Base-by-base conservation (phyloP, 2,888 invertebrate species). In the Leptinotarsa peninsularis region DNA sequence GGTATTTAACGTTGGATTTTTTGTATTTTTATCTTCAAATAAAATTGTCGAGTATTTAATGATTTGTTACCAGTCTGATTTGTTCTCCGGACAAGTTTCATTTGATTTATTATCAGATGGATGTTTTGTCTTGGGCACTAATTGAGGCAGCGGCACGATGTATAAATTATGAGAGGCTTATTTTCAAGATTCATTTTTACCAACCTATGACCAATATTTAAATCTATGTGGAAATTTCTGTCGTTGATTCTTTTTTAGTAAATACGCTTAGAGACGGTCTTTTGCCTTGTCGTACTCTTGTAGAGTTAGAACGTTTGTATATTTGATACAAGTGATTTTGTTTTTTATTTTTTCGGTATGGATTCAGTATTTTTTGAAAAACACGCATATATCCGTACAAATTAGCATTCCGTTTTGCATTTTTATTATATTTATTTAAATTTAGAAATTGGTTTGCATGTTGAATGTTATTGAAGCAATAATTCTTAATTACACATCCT, bases 381-480 rank as follows among this genome's bases (percentile, higher is more conserved):
- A 79, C 82, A 80, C 83, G 81, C 82, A 81, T 82, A 73, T 78
- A 71, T 81, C 82, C 82, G 83, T 84, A 85, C 83, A 84, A 83
- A 80, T 81, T 82, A 78, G 83, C 84, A 84, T 84, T 84, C 84
- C 84, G 82, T 80, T 78, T 78, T 77, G 76, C 78, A 76, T 79
- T 81, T 77, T 80, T 79, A 74, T 78, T 76, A 78, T 69, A 67
- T 71, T 76, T 78, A 80, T 79, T 74, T 71, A 63, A 71, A 73
- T 72, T 71, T 79, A 76, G 71, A 77, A 76, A 60, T 72, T 73
- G 66, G 73, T 77, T 74, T 79, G 73, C 76, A 74, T 76, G 74
- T 76, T 71, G 18, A 56, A 49, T 70, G 67, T 70, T 63, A 63
- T 69, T 60, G 49, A 66, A 76, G 76, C 73, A 76, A 76, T 76